Evolutionary conservation across 2,797 vertebrate genomes (phyloP), one percentile per base, ranked within the genome.

Genomic region (Allenopithecus nigroviridis): DNA sequence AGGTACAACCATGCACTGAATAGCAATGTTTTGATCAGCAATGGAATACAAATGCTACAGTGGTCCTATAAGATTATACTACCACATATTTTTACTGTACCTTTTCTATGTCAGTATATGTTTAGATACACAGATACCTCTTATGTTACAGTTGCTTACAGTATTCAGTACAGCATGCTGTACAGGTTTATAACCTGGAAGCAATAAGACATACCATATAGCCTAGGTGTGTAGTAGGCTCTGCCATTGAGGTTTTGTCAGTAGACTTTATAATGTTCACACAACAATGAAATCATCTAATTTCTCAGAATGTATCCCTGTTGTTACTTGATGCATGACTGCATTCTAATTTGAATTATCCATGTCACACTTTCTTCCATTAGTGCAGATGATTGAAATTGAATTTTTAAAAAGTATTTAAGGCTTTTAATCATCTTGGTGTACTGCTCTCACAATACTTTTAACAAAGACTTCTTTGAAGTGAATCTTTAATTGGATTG

Each of bases 401-500:
- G 22, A 93, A 50, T 74, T 87, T 87, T 97, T 7, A 50, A 55
- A 81, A 84, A 92, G n/a, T 76, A 57, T 64, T 81, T 68, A 87
- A 76, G 26, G 33, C 28, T 81, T 95, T 86, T 95, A 83, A 84
- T 92, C 36, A 85, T 88, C 24, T 84, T 96, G 14, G 6, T 79
- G 28, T 87, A 59, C 11, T 75, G 26, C 39, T 94, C 61, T 93
- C 70, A 80, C 72, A 80, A 68, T 81, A 74, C 16, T 10, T 96
- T 93, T 90, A 64, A 68, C 43, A 78, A 93, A 79, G 78, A 0
- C 17, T 36, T 94, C 7, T 88, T 95, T 68, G 26, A 84, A 48
- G 19, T 75, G 14, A 96, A 41, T 84, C 10, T 96, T 90, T 80
- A 93, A 91, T 89, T 91, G 24, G 48, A 2, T 88, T 95, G 46